Conservation (phyloP, 2,888 invertebrate genomes). For the Orthosia cruda region DNA sequence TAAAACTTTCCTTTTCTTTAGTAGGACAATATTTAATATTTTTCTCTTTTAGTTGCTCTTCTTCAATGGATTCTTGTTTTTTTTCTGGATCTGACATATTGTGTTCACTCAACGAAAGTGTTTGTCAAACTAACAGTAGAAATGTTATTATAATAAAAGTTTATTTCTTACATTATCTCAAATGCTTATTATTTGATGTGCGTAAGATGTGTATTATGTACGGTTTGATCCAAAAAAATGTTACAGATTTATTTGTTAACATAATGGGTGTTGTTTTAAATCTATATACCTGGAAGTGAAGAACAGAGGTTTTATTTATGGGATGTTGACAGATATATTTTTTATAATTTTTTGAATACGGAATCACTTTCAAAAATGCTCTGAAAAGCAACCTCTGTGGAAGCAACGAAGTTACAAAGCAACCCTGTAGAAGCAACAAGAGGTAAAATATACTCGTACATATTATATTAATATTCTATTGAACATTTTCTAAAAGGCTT, state of each 20-base stretch:
- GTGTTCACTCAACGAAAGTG: slow-evolving; percentile 61
- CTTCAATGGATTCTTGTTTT: slow-evolving; percentile 73
- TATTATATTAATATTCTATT: too few relatives aligned
- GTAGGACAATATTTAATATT: slow-evolving; percentile 60
- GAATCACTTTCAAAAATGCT: background rate
- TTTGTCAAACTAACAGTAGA: slow-evolving; percentile 68
- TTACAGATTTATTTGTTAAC: background rate
- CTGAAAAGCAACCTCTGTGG: background rate
- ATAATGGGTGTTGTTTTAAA: slow-evolving; percentile 55
- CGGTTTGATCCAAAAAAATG: slow-evolving; percentile 52
- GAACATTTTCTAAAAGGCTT: too few relatives aligned
- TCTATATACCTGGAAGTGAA: background rate
- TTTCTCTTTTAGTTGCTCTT: slow-evolving; percentile 78
- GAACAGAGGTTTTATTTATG: slow-evolving; percentile 28
- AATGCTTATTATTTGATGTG: slow-evolving; percentile 68
- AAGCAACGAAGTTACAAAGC: background rate
- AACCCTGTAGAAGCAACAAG: too few relatives aligned
- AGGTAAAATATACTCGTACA: too few relatives aligned
- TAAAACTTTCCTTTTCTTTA: slow-evolving; percentile 85
- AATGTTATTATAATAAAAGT: slow-evolving; percentile 51
- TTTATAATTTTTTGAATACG: background rate
- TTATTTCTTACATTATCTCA: slow-evolving; percentile 60
- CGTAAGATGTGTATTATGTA: slow-evolving; percentile 39
- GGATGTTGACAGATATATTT: background rate
- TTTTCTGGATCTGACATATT: slow-evolving; percentile 77